Conservation (phyloP, 2,888 invertebrate genomes). For the Hydrotaea cyrtoneurina region DNA sequence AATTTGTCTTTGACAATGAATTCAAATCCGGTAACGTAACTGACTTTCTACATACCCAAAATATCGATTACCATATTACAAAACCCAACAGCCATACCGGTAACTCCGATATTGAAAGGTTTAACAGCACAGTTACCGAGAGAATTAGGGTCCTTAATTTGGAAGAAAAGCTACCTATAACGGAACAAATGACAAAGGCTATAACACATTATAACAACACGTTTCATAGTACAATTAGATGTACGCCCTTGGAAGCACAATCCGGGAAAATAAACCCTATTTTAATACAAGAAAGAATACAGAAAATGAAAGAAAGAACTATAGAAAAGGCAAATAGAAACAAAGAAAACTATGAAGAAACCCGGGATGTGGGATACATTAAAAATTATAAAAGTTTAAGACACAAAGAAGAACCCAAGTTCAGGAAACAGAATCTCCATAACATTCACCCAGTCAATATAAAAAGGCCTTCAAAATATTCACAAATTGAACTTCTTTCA, state of each 20-base stretch:
- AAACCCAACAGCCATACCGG: slow-evolving; percentile 54
- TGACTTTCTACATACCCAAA: slow-evolving; percentile 13
- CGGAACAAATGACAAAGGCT: slow-evolving; percentile 7
- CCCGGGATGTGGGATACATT: slow-evolving; percentile 22
- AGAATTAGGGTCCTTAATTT: slow-evolving; percentile 17
- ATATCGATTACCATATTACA: slow-evolving; percentile 35
- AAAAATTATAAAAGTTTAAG: slow-evolving; percentile 45
- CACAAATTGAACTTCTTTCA: background rate
- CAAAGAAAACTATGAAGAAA: slow-evolving; percentile 31
- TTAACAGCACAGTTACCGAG: slow-evolving; percentile 37
- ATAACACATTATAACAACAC: slow-evolving; percentile 54
- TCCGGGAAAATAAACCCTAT: background rate
- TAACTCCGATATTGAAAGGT: slow-evolving; percentile 36
- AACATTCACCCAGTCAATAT: slow-evolving; percentile 47
- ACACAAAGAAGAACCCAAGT: slow-evolving; percentile 40
- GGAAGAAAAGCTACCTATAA: background rate
- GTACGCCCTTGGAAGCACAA: background rate
- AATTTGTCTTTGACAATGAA: slow-evolving; percentile 46
- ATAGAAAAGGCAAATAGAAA: background rate
- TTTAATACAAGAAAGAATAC: background rate
- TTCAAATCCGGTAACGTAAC: slow-evolving; percentile 37
- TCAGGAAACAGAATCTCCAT: slow-evolving; percentile 12
- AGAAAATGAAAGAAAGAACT: background rate
- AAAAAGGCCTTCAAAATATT: slow-evolving; percentile 51
- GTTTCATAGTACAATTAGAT: slow-evolving; percentile 23